Percentiles rank a stretch among this genome's conserved stretches.
These are phyloP conservation scores for Galaxias olidus DNA, from an alignment of 2,797 vertebrate genomes.

Conservation along the genomic window DNA sequence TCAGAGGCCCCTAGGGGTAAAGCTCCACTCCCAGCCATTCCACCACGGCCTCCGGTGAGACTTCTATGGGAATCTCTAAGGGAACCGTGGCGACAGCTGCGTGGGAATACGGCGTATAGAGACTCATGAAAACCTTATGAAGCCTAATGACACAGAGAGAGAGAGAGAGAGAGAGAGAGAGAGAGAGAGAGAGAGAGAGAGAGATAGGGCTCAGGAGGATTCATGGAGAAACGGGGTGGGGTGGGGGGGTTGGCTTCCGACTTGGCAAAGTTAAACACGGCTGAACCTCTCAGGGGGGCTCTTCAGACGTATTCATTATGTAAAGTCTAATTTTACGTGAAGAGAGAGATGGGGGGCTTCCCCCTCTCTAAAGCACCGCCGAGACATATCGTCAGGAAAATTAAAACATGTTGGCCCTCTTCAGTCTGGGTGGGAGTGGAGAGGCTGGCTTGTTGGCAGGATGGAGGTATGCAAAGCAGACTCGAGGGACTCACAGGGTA, in stretches of 20 bases:
- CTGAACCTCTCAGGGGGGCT: slow-evolving; percentile 29
- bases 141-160: slow-evolving; percentile 61
- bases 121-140: slow-evolving; percentile 64
- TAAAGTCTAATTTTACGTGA: slow-evolving; percentile 30
- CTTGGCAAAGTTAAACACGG: slow-evolving; percentile 32
- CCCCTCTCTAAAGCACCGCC: slow-evolving; percentile 12
- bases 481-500: too few relatives aligned
- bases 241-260: too few relatives aligned
- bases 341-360: neutral
- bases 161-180: slow-evolving; percentile 53
- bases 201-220: slow-evolving; percentile 35
- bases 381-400: slow-evolving; percentile 18
- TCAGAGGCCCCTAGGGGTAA: too few relatives aligned
- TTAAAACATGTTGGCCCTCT: slow-evolving; percentile 19
- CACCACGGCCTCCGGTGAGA: slow-evolving; percentile 25
- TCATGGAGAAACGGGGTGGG: too few relatives aligned
- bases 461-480: too few relatives aligned
- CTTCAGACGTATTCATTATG: slow-evolving; percentile 39
- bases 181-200: slow-evolving; percentile 53
- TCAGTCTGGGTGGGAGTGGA: slow-evolving; percentile 7
- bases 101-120: slow-evolving; percentile 23
- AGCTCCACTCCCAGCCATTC: too few relatives aligned
- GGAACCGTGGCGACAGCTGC: neutral
- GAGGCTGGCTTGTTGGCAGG: neutral
- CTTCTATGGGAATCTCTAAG: slow-evolving; percentile 35